Evolutionary conservation across 2,888 invertebrate genomes (phyloP), one percentile per base, ranked within the genome.

Genomic region (Lasioglossum marginatum): DNA sequence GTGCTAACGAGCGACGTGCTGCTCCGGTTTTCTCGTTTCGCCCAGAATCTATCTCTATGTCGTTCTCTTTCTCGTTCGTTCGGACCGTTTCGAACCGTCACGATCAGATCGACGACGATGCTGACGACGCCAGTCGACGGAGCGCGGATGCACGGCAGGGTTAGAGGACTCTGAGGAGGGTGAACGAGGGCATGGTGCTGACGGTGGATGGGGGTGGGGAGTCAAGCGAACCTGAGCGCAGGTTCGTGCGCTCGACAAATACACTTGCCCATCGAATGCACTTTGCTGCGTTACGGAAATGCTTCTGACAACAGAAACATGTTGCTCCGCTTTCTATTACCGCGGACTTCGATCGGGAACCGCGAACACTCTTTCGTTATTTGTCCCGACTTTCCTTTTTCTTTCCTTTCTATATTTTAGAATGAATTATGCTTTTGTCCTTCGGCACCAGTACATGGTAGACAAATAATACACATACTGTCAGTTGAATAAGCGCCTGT

Each of bases 141-240:
- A 87, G 77, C 90, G 81, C 87, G 84, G 83, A 80, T 81, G 85
- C 88, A 74, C 83, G 83, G 84, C 83, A 87, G 88, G 88, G 82
- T 83, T 89, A 84, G 85, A 70, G 87, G 79, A 87, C 82, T 82
- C 84, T 66, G 83, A 79, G 83, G 77, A 82, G 88, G 82, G 86
- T 81, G 79, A 73, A 71, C 45, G 80, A 71, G 82, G 81, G 80
- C 75, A 81, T 79, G 82, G 73, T 77, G 79, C 73, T 71, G 81
- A 79, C 66, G 52, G 31, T 23, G 68, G 52, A 74, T 37, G 63
- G 79, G 86, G 90, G 77, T 72, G 77, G 77, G 77, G 73, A 66
- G 82, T 74, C 68, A 83, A 68, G 73, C 74, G 86, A 88, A 90
- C 88, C 90, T 90, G 84, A 84, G 90, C 90, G 90, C 90, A 90